Conservation (phyloP, 2,113 vertebrate genomes). For the Gymnarchus niloticus region DNA sequence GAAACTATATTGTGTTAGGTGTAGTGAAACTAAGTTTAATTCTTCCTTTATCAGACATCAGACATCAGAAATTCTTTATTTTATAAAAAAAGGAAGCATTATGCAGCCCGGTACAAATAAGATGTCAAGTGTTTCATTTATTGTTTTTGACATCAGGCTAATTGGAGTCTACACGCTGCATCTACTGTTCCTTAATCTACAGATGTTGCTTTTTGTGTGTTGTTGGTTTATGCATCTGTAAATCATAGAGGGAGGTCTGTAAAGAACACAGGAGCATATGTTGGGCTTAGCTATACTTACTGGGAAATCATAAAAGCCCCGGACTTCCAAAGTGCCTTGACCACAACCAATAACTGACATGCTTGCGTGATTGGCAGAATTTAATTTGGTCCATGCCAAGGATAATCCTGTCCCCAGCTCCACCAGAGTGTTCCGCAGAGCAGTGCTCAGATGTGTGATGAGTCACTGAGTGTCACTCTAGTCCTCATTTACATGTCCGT, state of each 20-base stretch:
- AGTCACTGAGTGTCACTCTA: slow-evolving; percentile 5
- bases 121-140: background rate
- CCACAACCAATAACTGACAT: slow-evolving; percentile 30
- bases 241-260: background rate
- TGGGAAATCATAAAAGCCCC: background rate
- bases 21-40: no score
- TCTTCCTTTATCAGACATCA: no score
- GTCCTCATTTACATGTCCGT: background rate
- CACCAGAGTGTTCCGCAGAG: background rate
- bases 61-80: background rate
- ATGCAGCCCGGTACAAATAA: background rate
- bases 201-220: no score
- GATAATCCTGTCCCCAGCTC: background rate
- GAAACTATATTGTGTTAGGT: no score
- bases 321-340: slow-evolving; percentile 2
- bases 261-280: background rate
- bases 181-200: background rate
- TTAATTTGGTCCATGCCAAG: background rate
- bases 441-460: background rate
- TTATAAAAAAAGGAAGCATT: background rate
- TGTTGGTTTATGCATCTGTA: slow-evolving; percentile 1
- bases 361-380: slow-evolving; percentile 31
- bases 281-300: background rate
- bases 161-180: background rate
- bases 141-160: background rate